Evolutionary conservation across 53 echinoderm and acorn worm species (phyloP).

Genomic region (Holothuria scabra): DNA sequence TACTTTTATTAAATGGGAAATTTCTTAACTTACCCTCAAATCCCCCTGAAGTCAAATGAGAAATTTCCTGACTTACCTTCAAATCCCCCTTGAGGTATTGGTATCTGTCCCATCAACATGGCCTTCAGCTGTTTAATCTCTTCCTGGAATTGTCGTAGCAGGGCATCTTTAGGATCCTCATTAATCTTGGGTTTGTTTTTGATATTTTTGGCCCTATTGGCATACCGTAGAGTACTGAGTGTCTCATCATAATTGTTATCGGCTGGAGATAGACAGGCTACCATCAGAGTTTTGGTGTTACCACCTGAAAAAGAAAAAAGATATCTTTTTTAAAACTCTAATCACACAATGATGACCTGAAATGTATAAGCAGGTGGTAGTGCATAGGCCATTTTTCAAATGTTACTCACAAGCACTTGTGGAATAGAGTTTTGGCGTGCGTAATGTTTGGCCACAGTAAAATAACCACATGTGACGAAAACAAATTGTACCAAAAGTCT

Average conservation of each 20-base stretch:
- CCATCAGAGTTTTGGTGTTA: conserved; percentile 99
- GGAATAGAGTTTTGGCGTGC: too few relatives aligned
- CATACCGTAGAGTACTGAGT: conserved; percentile 93
- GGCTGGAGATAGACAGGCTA: conserved; percentile 98
- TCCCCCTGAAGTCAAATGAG: conserved; percentile 62
- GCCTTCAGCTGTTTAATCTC: conserved; percentile 95
- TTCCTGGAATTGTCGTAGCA: conserved; percentile 94
- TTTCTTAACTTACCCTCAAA: conserved; percentile 63
- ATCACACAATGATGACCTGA: too few relatives aligned
- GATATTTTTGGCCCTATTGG: conserved; percentile 99
- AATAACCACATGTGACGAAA: too few relatives aligned
- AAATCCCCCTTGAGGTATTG: conserved; percentile 81
- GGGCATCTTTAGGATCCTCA: conserved; percentile 99
- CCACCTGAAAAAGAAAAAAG: conserved; percentile 69
- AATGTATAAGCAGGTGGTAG: too few relatives aligned
- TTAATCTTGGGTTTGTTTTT: conserved; percentile 99
- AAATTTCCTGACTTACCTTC: conserved; percentile 59
- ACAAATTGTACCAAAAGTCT: too few relatives aligned
- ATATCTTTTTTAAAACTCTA: background rate
- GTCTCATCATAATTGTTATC: conserved; percentile 99
- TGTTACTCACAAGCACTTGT: too few relatives aligned
- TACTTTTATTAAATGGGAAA: conserved; percentile 55
- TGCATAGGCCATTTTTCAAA: too few relatives aligned
- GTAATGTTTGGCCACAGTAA: too few relatives aligned
- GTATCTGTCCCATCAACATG: conserved; percentile 96